Evolutionary conservation across 2,113 vertebrate genomes (phyloP), one percentile per base, ranked within the genome.

Genomic region (Colaptes auratus): DNA sequence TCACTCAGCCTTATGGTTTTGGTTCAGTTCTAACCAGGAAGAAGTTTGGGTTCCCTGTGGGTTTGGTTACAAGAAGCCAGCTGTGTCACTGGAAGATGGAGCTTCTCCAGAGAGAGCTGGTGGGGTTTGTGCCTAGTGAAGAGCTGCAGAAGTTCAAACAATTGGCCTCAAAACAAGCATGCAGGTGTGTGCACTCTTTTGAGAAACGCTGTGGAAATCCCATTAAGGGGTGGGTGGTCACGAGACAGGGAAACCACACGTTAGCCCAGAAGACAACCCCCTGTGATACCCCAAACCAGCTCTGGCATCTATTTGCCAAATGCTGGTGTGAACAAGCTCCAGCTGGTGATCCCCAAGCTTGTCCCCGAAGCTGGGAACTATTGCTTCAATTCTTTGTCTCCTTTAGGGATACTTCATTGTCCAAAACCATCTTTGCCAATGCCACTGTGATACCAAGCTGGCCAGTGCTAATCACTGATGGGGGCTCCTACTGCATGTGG

Each of bases 101-200:
- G 66, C 27, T 78, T 72, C 86, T 81, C 53, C 86, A 75, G 63
- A 31, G 50, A 23, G 58, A 67, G 20, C 18, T 64, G 33, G 36
- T 64, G 35, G 15, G 31, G 3, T 42, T 55, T 56, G 24, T 5
- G 5, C 8, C 30, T 58, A 9, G 12, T 67, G 52, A 70, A 19
- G 12, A 48, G 15, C 35, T 31, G 12, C 31, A 21, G 5, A 39
- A 61, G 24, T 72, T 82, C 48, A 65, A 79, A 86, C 14, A 52
- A 27, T 0, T 14, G n/a, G 25, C 76, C 21, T 74, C 15, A 1
- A 60, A 77, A 48, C 0, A 0, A 79, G n/a, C 15, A 25, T 55
- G 36, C 42, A 44, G 42, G 15, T 21, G 10, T 3, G 1, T 33
- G 48, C 19, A 24, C 21, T 12, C 12, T 56, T 52, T 36, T 53